phyloP scores from a whole-genome alignment of 2,113 vertebrate species.

The Notiomystis cincta region DNA sequence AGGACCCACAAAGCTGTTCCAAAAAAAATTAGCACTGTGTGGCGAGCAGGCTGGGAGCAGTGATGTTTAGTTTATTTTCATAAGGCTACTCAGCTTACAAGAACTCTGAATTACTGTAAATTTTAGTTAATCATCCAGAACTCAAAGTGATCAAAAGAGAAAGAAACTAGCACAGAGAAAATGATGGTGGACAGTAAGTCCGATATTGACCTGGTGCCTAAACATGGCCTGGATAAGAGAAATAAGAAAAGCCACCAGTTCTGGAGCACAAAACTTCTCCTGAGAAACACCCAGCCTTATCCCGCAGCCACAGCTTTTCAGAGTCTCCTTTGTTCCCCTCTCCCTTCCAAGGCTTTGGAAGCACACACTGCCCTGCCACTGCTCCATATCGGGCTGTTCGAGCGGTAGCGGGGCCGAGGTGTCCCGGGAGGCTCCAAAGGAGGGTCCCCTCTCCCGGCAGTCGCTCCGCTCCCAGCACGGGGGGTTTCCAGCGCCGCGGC shows the following conservation, averaged over 20 bases:
- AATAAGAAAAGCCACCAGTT: not conserved
- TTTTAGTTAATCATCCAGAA: not conserved
- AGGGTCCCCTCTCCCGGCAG: rapidly evolving
- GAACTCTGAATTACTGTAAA: not conserved
- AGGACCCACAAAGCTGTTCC: not conserved
- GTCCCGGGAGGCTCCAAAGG: rapidly evolving
- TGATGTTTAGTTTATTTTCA: not conserved
- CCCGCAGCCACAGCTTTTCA: not conserved
- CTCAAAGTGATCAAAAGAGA: not conserved
- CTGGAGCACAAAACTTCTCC: not conserved
- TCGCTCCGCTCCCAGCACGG: not conserved
- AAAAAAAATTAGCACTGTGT: not conserved
- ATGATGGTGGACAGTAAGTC: rapidly evolving
- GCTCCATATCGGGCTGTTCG: rapidly evolving
- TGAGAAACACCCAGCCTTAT: not conserved
- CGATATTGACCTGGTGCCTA: not conserved
- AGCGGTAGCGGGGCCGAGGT: rapidly evolving
- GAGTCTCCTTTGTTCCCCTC: not conserved
- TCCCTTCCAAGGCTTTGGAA: not conserved
- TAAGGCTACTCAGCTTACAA: not conserved
- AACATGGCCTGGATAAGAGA: not conserved
- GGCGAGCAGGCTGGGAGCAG: not conserved
- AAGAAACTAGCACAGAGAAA: not conserved
- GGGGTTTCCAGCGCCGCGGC: not conserved
- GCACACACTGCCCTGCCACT: not conserved